Base-by-base conservation (phyloP, 2,888 invertebrate species). In the Caenorhabditis virilis region DNA sequence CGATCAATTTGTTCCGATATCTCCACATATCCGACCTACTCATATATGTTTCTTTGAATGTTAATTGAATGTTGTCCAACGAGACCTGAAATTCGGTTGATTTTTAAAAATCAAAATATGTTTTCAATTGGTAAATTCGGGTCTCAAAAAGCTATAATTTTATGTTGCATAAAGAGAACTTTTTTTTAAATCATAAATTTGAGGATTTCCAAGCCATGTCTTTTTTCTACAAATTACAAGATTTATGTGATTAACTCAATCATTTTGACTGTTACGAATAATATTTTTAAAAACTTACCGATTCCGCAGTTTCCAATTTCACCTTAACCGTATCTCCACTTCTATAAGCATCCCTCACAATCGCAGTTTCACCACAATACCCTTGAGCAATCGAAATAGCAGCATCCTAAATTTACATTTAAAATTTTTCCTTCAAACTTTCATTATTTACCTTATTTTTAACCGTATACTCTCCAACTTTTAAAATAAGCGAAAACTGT, bases 21-120 rank as follows among this genome's bases (percentile, higher is more conserved):
- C 95, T 88, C 93, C 95, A 97, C 97, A 98, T 97, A 87, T 98
- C 98, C 65, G 95, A 93, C 53, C 98, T 88, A 15, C 95, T 95
- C 88, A 97, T 89, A 83, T 97, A 98, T 84, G 95, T 94, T 84
- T 98, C 97, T 85, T 93, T 94, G 83, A 97, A 97, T 0, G 93
- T 93, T 35, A 99, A 87, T 85, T 98, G 98, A 47, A 98, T 90
- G 0, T 95, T 92, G 86, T 98, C 97, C 71, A 98, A 51, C 0
- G 69, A 42, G 23, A 75, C 68, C 73, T 74, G 11, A 13, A 36
- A 36, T 36, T n/a, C n/a, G 5, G 15, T 36, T 39, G 49, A 55
- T 26, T 36, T 43, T 42, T 39, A 30, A 30, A 30, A 30, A 9
- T 30, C 30, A 13, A 30, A 30, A 30, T 9, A 30, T 30, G 30